Evolutionary conservation across 2,888 invertebrate genomes (phyloP).

Genomic region (Lasioglossum pauxillum): DNA sequence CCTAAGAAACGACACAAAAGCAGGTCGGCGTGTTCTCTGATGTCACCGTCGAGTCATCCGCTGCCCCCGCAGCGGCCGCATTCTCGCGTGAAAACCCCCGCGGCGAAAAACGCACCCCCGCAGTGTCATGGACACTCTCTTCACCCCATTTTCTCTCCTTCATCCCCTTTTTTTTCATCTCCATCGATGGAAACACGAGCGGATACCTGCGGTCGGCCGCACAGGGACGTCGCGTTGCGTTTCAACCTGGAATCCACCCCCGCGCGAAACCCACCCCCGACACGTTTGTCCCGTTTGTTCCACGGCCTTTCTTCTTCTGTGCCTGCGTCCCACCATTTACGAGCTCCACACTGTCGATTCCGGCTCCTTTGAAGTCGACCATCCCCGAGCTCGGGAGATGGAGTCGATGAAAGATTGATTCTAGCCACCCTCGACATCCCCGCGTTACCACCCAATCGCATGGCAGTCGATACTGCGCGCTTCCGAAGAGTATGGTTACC

Average conservation of each 20-base stretch:
- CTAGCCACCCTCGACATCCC: background rate
- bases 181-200: conserved; percentile 28
- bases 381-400: background rate
- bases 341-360: conserved; percentile 34
- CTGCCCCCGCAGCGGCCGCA: conserved; percentile 16
- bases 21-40: conserved; percentile 25
- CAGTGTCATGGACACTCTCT: conserved; percentile 17
- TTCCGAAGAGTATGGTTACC: background rate
- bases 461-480: conserved; percentile 7
- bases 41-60: conserved; percentile 47
- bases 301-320: conserved; percentile 22
- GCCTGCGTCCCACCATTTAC: conserved; percentile 35
- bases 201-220: conserved; percentile 42
- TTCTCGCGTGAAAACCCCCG: conserved; percentile 52
- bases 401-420: conserved; percentile 55
- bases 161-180: conserved; percentile 13
- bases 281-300: conserved; percentile 19
- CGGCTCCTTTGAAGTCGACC: conserved; percentile 53
- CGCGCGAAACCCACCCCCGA: conserved; percentile 15
- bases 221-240: conserved; percentile 8
- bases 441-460: background rate
- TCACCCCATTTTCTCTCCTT: background rate
- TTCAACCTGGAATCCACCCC: conserved; percentile 9
- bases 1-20: conserved; percentile 37
- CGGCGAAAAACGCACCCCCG: conserved; percentile 41